Evolutionary conservation across 2,888 invertebrate species (phyloP).

Genomic region (Stegophylla sp.): DNA sequence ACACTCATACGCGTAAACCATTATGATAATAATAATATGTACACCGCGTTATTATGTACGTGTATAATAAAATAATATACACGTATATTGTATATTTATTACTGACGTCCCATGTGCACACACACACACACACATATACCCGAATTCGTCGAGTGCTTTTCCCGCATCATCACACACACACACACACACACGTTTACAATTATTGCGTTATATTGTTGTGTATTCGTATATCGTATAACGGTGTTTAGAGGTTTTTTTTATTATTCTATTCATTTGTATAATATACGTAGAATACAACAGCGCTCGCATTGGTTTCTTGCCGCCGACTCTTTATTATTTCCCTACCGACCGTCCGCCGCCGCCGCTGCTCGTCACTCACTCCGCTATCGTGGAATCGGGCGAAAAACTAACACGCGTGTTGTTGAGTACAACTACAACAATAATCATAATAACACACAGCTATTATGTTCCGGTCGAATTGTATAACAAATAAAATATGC

Average conservation of each 20-base stretch:
- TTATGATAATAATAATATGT: too few relatives aligned
- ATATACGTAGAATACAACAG: background rate
- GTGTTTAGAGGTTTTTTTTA: too few relatives aligned
- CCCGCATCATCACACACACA: background rate
- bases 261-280: background rate
- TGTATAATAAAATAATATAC: too few relatives aligned
- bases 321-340: constrained; percentile 2
- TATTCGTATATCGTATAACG: too few relatives aligned
- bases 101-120: background rate
- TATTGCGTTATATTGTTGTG: too few relatives aligned
- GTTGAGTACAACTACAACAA: constrained; percentile 2
- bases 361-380: background rate
- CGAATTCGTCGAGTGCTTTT: background rate
- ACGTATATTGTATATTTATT: too few relatives aligned
- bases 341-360: background rate
- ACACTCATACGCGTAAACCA: background rate
- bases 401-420: constrained; percentile 26
- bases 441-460: constrained; percentile 24
- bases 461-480: constrained; percentile 46
- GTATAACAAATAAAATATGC: constrained; percentile 33
- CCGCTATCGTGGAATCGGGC: background rate
- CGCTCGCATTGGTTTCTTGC: background rate
- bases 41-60: too few relatives aligned
- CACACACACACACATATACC: too few relatives aligned
- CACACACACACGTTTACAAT: background rate